Percentiles rank a stretch among this genome's conserved stretches.
phyloP scores from a whole-genome alignment of 2,113 vertebrate species.

The Tringa solitaria region DNA sequence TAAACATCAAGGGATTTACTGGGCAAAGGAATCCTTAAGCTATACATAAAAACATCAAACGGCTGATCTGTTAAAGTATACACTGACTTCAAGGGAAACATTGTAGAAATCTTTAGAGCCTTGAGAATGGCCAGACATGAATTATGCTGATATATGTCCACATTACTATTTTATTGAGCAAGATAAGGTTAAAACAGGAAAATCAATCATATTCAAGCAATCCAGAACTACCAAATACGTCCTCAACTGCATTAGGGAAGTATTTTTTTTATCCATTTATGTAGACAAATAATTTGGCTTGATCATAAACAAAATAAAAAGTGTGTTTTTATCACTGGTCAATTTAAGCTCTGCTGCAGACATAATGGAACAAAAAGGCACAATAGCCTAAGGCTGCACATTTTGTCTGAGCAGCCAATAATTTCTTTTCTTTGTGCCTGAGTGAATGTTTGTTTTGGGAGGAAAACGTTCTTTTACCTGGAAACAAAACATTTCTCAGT shows the following conservation, averaged over 20 bases:
- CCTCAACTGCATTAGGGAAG: neutral
- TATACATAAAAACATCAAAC: neutral
- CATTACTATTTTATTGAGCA: slow-evolving; percentile 17
- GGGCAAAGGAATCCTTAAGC: neutral
- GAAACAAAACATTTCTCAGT: slow-evolving; percentile 8
- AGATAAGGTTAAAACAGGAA: slow-evolving; percentile 33
- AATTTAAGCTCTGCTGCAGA: slow-evolving; percentile 21
- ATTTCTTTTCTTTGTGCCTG: neutral
- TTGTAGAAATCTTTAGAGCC: neutral
- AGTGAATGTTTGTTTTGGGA: neutral
- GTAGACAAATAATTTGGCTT: neutral
- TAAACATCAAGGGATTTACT: neutral
- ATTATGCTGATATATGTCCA: slow-evolving; percentile 9
- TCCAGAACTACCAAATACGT: neutral
- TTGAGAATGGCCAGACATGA: slow-evolving; percentile 1
- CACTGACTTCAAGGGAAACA: neutral
- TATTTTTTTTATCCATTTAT: slow-evolving; percentile 21
- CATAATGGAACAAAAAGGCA: slow-evolving; percentile 20
- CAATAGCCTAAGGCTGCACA: neutral
- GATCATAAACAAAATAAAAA: slow-evolving; percentile 45
- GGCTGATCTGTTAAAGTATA: neutral
- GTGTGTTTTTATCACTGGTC: slow-evolving; percentile 13
- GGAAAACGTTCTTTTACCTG: neutral
- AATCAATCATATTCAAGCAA: slow-evolving; percentile 44
- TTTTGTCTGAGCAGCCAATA: neutral